Conservation (phyloP, 2,113 vertebrate species). For the Sprattus sprattus region DNA sequence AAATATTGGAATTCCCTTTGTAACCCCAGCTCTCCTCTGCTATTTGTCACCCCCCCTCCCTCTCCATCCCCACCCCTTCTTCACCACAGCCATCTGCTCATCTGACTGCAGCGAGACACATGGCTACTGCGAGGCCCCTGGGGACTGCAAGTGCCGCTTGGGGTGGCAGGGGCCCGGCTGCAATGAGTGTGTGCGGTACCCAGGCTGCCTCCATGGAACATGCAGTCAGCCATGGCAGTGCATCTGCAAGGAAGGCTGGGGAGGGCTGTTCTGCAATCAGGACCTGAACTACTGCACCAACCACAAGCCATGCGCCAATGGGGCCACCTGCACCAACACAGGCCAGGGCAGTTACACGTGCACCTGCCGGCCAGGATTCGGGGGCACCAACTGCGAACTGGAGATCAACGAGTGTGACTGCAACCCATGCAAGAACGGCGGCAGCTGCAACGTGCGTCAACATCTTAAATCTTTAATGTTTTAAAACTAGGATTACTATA, state of each 20-base stretch:
- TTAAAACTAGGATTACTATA: too few relatives aligned
- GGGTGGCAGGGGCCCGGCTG: constrained; percentile 88
- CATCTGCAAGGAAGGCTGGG: constrained; percentile 83
- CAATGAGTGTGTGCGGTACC: constrained; percentile 77
- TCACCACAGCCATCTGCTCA: constrained; percentile 74
- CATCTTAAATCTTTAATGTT: constrained; percentile 18
- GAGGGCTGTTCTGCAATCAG: constrained; percentile 83
- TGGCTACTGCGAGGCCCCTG: constrained; percentile 84
- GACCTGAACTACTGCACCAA: constrained; percentile 86
- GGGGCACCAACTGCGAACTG: constrained; percentile 72
- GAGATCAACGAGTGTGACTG: constrained; percentile 83
- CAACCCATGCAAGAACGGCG: constrained; percentile 86
- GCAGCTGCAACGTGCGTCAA: constrained; percentile 83
- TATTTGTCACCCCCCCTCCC: constrained; percentile 45
- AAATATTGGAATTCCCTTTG: constrained; percentile 24
- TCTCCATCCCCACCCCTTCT: not conserved
- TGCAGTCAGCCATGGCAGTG: constrained; percentile 82
- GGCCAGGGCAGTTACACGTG: constrained; percentile 82
- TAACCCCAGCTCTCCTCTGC: constrained; percentile 55
- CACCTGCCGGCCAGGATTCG: constrained; percentile 71
- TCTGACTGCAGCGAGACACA: constrained; percentile 80
- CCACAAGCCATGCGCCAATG: constrained; percentile 77
- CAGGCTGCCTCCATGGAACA: constrained; percentile 80
- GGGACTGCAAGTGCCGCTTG: constrained; percentile 82
- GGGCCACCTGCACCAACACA: constrained; percentile 77